phyloP scores from a whole-genome alignment of 2,113 vertebrate genomes.

The Centropus unirufus region DNA sequence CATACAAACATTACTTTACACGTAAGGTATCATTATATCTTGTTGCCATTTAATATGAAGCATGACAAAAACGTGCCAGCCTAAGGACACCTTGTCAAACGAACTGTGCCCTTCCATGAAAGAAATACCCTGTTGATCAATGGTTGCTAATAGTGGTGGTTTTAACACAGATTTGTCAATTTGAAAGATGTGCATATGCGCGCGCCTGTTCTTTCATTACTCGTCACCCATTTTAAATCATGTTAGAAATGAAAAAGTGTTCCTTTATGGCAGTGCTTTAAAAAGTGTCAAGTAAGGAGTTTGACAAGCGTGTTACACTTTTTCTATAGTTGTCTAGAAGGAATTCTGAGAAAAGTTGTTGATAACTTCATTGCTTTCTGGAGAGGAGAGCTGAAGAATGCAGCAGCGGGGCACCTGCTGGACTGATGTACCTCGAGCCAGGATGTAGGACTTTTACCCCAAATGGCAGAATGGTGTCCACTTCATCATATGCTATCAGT shows the following conservation, averaged over 20 bases:
- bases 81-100: slow-evolving; percentile 57
- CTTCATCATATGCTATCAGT: neutral
- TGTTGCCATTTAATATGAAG: neutral
- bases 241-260: neutral
- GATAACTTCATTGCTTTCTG: neutral
- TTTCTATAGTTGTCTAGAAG: neutral
- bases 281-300: neutral
- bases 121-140: slow-evolving; percentile 13
- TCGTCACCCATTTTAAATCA: slow-evolving; percentile 23
- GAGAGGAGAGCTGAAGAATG: neutral
- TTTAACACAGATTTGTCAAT: slow-evolving; percentile 26
- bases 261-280: neutral
- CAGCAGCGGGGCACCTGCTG: neutral
- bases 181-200: neutral
- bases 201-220: neutral
- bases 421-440: fast-evolving
- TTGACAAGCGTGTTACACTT: neutral
- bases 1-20: neutral
- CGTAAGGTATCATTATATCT: neutral
- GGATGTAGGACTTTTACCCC: neutral
- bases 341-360: neutral
- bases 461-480: neutral
- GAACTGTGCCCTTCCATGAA: neutral
- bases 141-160: neutral
- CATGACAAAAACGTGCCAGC: slow-evolving; percentile 33